These are phyloP conservation scores for Malaclemys terrapin DNA, from an alignment of 2,113 vertebrate genomes.

Conservation along the genomic window DNA sequence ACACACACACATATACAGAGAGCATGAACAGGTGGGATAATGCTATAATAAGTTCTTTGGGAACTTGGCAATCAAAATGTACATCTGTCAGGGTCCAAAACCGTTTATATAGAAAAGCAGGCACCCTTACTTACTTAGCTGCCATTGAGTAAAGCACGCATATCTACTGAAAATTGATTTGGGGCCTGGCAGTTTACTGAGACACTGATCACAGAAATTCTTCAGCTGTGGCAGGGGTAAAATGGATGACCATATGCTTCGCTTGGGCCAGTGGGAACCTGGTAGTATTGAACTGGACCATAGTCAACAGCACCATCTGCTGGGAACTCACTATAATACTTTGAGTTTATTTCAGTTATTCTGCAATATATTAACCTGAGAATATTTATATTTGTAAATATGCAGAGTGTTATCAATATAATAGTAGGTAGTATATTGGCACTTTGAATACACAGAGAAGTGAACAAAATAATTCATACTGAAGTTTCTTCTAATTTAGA, in stretches of 20 bases:
- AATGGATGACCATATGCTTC: neutral
- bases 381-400: fast-evolving
- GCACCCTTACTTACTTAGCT: neutral
- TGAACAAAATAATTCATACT: neutral
- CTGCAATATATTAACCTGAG: fast-evolving
- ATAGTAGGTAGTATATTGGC: neutral
- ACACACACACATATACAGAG: too few species aligned
- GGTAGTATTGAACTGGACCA: neutral
- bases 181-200: neutral
- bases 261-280: fast-evolving
- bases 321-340: neutral
- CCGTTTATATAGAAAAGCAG: fast-evolving
- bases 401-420: fast-evolving
- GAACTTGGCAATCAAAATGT: neutral
- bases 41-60: neutral
- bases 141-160: fast-evolving
- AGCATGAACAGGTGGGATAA: neutral
- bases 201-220: neutral
- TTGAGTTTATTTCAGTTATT: neutral
- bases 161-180: neutral
- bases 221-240: neutral
- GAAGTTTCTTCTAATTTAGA: fast-evolving
- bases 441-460: fast-evolving
- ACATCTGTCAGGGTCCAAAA: fast-evolving
- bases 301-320: conserved; percentile 62